Base-by-base conservation (phyloP, 2,113 vertebrate genomes). In the Cavia porcellus region DNA sequence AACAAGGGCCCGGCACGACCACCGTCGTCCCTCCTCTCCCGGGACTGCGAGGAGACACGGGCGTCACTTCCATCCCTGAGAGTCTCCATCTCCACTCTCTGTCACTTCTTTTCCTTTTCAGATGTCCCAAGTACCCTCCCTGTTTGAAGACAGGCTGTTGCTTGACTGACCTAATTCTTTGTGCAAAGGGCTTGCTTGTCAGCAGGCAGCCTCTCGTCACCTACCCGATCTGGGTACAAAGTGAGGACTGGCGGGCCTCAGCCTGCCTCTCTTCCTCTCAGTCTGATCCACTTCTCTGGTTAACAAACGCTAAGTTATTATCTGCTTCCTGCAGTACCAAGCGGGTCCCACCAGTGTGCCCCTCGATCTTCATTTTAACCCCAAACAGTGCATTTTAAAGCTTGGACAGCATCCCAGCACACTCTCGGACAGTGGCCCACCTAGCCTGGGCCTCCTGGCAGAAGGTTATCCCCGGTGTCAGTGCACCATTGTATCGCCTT, bases 231-330 rank as follows among this genome's bases (percentile, higher is more conserved):
- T 42, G 13, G 19, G 3, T 35, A 38, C n/a, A 17, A 61, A 75
- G 13, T 28, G 13, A 62, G 13, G 9, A 0, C 19, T 1, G 11
- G 11, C 5, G 28, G 61, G 25, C 0, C 20, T 57, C 22, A 22
- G 6, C 10, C 14, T 10, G 6, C 7, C 14, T 13, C 7, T 82
- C 20, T 57, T 74, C 5, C 0, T 66, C 9, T 83, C 64, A 38
- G 17, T 66, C 35, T n/a, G 35, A 3, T 17, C 15, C 5, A 28
- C 28, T 28, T 47, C 24, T 42, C 20, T 45, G 1, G 25, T 45
- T 28, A 14, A 75, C 42, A 45, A 13, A 45, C 14, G 4, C 24
- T 7, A 28, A 47, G 20, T 25, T 7, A 6, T 3, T 25, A 14
- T 25, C 24, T 70, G 12, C 42, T 88, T 57, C 0, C 66, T 24